Conservation (phyloP, 2,888 invertebrate species). For the Polydrusus pterygomalis region DNA sequence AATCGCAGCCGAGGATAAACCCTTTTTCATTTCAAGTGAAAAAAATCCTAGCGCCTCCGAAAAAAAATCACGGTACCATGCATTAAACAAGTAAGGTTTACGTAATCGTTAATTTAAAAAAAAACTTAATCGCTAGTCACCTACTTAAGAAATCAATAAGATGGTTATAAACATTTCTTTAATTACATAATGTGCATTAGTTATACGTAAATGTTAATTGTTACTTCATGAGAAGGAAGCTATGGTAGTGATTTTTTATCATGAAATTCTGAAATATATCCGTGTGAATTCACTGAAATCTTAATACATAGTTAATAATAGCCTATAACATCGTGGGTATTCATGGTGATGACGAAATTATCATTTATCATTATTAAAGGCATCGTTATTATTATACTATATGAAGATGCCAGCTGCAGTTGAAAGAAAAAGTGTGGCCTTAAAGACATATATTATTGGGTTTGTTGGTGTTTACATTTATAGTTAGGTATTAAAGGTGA, state of each 20-base stretch:
- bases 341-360: conserved; percentile 3
- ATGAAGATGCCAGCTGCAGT: too few relatives aligned
- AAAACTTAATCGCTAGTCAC: not conserved
- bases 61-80: not conserved
- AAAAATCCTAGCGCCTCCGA: too few relatives aligned
- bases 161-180: not conserved
- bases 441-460: too few relatives aligned
- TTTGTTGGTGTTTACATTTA: too few relatives aligned
- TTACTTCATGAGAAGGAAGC: conserved; percentile 21
- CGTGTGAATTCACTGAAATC: conserved; percentile 6
- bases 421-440: too few relatives aligned
- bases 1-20: too few relatives aligned
- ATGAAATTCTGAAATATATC: not conserved
- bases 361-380: not conserved
- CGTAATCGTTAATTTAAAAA: not conserved
- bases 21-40: too few relatives aligned
- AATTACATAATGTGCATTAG: not conserved
- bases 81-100: not conserved
- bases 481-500: too few relatives aligned
- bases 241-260: conserved; percentile 2
- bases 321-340: not conserved
- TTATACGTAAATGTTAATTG: conserved; percentile 15
- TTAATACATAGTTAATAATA: not conserved
- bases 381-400: not conserved
- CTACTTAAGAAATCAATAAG: not conserved